Evolutionary conservation across 2,888 invertebrate genomes (phyloP).

Genomic region (Nephrotoma appendiculata): DNA sequence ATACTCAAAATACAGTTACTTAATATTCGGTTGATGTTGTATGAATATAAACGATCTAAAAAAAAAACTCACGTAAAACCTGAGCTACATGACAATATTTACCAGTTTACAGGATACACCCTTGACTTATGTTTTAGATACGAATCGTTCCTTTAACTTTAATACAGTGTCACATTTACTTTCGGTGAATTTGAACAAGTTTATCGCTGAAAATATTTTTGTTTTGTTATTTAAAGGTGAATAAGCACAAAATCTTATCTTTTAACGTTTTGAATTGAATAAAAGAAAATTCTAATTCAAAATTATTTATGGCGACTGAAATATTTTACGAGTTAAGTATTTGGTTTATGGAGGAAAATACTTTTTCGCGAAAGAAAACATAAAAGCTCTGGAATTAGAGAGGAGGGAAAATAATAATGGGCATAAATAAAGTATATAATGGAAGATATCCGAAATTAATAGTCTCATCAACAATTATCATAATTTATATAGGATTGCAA

Average conservation of each 20-base stretch:
- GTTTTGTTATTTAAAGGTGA: background rate
- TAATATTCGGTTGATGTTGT: too few relatives aligned
- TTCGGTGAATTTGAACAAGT: background rate
- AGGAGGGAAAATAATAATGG: background rate
- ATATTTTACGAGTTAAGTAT: background rate
- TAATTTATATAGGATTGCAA: background rate
- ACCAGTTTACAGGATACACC: background rate
- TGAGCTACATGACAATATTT: background rate
- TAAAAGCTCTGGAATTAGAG: background rate
- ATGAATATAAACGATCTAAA: too few relatives aligned
- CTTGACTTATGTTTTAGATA: background rate
- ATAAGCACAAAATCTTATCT: background rate
- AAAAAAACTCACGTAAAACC: too few relatives aligned
- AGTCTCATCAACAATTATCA: background rate
- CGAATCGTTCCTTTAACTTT: background rate
- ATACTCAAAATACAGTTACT: too few relatives aligned
- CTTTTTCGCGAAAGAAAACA: background rate
- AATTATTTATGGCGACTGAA: background rate
- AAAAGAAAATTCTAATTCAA: background rate
- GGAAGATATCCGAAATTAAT: background rate
- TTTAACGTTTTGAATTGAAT: background rate
- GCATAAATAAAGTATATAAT: background rate
- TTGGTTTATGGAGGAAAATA: background rate
- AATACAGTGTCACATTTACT: background rate
- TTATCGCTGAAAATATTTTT: background rate